Evolutionary conservation across 2,797 vertebrate genomes (phyloP).

Genomic region (Lutra lutra): DNA sequence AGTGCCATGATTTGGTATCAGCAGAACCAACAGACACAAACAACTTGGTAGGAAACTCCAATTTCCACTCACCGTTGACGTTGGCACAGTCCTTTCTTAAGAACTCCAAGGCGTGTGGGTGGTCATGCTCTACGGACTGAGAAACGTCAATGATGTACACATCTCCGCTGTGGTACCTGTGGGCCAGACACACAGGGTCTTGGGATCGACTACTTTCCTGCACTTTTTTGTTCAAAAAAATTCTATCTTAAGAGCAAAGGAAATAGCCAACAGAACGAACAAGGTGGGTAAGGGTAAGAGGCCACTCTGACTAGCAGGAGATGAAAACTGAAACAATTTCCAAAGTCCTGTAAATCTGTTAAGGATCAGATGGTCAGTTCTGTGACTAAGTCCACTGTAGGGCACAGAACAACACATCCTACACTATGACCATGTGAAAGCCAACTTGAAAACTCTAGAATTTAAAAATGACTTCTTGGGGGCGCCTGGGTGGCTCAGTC

Average conservation of each 20-base stretch:
- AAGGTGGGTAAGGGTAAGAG: not conserved
- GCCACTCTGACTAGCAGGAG: not conserved
- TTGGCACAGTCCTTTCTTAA: constrained; percentile 96
- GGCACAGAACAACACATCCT: not conserved
- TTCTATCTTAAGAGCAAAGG: not conserved
- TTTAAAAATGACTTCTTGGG: not conserved
- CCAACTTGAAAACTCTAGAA: not conserved
- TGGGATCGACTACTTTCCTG: not conserved
- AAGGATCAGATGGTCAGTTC: not conserved
- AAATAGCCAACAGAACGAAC: not conserved
- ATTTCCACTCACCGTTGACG: constrained; percentile 89
- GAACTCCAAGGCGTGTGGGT: constrained; percentile 96
- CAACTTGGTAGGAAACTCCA: not conserved
- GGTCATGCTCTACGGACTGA: constrained; percentile 97
- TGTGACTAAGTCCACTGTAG: not conserved
- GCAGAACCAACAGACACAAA: not conserved
- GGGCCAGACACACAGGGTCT: not conserved
- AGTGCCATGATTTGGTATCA: not conserved
- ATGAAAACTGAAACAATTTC: not conserved
- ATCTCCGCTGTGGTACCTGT: constrained; percentile 90
- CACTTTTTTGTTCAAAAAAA: not conserved
- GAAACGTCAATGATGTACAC: constrained; percentile 96
- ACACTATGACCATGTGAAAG: not conserved
- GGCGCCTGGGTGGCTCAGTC: not conserved
- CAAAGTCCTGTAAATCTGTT: not conserved